Evolutionary conservation across 1,140 invertebrate genomes (phyloP).

Genomic region (Drosophila pachea): DNA sequence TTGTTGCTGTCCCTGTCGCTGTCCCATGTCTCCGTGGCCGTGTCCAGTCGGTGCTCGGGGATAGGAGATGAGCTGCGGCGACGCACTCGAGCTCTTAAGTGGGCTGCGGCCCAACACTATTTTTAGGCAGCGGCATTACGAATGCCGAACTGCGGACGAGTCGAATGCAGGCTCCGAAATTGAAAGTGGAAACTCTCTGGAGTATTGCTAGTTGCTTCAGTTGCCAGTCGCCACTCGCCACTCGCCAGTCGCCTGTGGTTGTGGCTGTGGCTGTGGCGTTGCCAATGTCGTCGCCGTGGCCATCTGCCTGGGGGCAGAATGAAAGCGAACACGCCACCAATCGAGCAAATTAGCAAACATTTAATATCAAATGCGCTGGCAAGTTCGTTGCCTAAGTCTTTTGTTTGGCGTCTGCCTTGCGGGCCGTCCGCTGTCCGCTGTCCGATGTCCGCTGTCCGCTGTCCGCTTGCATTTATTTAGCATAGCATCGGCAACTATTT

Average conservation of each 20-base stretch:
- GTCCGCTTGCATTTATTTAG: constrained; percentile 31
- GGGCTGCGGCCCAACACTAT: constrained; percentile 51
- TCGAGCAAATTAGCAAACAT: constrained; percentile 73
- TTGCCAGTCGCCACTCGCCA: constrained; percentile 13
- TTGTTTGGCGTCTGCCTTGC: constrained; percentile 41
- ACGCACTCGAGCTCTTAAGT: constrained; percentile 53
- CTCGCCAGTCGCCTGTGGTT: constrained; percentile 11
- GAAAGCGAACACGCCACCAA: constrained; percentile 45
- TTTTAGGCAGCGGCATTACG: constrained; percentile 55
- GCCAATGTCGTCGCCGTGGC: constrained; percentile 7
- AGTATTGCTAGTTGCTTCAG: constrained; percentile 36
- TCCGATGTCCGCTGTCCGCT: background rate
- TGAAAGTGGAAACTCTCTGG: constrained; percentile 71
- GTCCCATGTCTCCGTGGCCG: constrained; percentile 8
- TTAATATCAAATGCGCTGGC: constrained; percentile 60
- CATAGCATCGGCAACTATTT: constrained; percentile 40
- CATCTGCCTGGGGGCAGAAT: constrained; percentile 6
- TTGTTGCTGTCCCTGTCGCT: constrained; percentile 6
- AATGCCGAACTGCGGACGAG: constrained; percentile 36
- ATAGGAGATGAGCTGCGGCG: constrained; percentile 34
- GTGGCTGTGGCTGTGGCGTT: constrained; percentile 1
- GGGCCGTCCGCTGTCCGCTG: no score
- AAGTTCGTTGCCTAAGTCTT: constrained; percentile 72
- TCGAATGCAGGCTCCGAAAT: constrained; percentile 53
- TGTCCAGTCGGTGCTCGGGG: constrained; percentile 27